These are phyloP conservation scores for Ectobius pallidus DNA, from an alignment of 2,888 invertebrate genomes.

Conservation along the genomic window DNA sequence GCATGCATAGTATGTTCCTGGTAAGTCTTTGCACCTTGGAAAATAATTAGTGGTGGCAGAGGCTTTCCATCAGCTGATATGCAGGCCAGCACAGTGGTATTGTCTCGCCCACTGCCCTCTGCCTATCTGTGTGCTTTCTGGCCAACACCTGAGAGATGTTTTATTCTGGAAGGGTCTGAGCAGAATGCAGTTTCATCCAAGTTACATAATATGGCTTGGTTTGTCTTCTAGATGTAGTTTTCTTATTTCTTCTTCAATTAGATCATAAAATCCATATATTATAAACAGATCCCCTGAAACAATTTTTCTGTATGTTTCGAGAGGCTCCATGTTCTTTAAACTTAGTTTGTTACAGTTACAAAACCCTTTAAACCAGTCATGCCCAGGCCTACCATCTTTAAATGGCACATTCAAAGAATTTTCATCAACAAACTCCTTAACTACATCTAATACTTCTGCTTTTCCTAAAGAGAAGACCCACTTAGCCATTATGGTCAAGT, in stretches of 20 bases:
- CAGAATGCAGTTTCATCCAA: too few relatives aligned
- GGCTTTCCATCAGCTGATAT: slow-evolving; percentile 30
- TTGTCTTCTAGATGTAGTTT: neutral
- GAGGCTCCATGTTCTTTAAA: slow-evolving; percentile 41
- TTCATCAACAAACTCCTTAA: neutral
- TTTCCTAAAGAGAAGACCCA: neutral
- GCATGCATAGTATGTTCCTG: slow-evolving; percentile 19
- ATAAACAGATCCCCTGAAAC: slow-evolving; percentile 41
- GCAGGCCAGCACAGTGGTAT: slow-evolving; percentile 40
- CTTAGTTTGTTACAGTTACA: slow-evolving; percentile 17
- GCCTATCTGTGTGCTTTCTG: slow-evolving; percentile 27
- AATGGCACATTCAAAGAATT: slow-evolving; percentile 3
- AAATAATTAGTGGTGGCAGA: slow-evolving; percentile 38
- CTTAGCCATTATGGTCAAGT: neutral
- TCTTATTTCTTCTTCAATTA: neutral
- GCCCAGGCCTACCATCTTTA: slow-evolving; percentile 26
- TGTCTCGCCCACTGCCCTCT: slow-evolving; percentile 34
- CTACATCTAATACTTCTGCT: neutral
- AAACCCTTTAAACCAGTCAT: slow-evolving; percentile 38
- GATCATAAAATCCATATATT: slow-evolving; percentile 32
- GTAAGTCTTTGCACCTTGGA: slow-evolving; percentile 10
- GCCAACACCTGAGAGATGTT: slow-evolving; percentile 4
- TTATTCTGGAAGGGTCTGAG: too few relatives aligned
- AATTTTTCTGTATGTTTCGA: slow-evolving; percentile 38
- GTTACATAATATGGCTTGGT: slow-evolving; percentile 12